Percentiles rank a stretch among this genome's conserved stretches.
Evolutionary conservation across 2,113 vertebrate genomes (phyloP).

Genomic region (Peromyscus maniculatus): DNA sequence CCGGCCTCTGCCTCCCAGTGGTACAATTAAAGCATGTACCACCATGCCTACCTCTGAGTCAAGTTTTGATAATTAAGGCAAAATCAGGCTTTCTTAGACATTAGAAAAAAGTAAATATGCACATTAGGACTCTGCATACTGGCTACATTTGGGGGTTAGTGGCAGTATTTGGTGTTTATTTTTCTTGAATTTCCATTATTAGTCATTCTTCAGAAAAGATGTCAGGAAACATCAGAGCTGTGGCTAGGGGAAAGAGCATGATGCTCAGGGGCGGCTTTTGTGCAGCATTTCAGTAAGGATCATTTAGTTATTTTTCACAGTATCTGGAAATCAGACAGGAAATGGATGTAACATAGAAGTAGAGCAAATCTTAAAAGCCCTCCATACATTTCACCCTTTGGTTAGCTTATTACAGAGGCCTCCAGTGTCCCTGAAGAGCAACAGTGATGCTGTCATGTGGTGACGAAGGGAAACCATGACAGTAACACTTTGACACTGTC

Average conservation of each 20-base stretch:
- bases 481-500: background rate
- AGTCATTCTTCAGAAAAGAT: slow-evolving; percentile 59
- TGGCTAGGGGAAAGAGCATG: background rate
- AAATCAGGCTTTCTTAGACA: background rate
- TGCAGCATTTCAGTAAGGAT: background rate
- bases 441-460: background rate
- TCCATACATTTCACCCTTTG: background rate
- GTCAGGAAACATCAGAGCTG: slow-evolving; percentile 24
- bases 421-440: background rate
- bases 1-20: background rate
- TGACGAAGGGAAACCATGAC: background rate
- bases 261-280: background rate
- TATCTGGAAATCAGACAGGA: background rate
- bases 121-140: background rate
- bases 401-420: background rate
- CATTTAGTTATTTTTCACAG: background rate
- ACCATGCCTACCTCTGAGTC: background rate
- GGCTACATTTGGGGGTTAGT: background rate
- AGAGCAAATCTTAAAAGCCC: background rate
- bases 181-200: slow-evolving; percentile 49
- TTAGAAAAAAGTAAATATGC: slow-evolving; percentile 14
- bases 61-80: slow-evolving; percentile 52
- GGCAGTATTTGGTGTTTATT: slow-evolving; percentile 11
- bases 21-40: background rate
- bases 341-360: background rate